Conservation (phyloP, 2,888 invertebrate species). For the Steinernema scapterisci region DNA sequence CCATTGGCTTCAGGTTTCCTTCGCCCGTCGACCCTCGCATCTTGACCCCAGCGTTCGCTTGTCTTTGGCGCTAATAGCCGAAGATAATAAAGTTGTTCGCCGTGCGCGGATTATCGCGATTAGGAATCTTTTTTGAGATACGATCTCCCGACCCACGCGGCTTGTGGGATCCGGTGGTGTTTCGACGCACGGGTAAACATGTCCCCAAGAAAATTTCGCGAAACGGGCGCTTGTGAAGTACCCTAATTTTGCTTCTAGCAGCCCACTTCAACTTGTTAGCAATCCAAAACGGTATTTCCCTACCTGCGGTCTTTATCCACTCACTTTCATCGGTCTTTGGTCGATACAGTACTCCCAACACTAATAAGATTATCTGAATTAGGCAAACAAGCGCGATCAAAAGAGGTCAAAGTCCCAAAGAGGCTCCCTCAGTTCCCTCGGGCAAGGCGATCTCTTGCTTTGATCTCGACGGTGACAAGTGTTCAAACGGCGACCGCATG, state of each 20-base stretch:
- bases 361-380: too few relatives aligned
- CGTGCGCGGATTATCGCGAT: slow-evolving; percentile 20
- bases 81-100: slow-evolving; percentile 29
- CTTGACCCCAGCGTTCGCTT: not conserved
- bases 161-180: not conserved
- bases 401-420: too few relatives aligned
- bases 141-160: slow-evolving; percentile 10
- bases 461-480: not conserved
- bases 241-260: too few relatives aligned
- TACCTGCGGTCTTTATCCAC: too few relatives aligned
- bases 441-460: slow-evolving; percentile 1
- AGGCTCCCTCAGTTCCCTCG: not conserved
- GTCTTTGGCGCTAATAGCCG: slow-evolving; percentile 5
- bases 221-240: too few relatives aligned
- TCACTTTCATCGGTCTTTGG: too few relatives aligned
- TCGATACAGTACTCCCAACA: too few relatives aligned
- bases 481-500: not conserved
- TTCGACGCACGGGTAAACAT: not conserved
- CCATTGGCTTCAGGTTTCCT: slow-evolving; percentile 19
- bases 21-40: too few relatives aligned
- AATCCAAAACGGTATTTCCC: too few relatives aligned
- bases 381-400: too few relatives aligned
- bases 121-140: slow-evolving; percentile 14
- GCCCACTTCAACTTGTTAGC: too few relatives aligned
- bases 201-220: too few relatives aligned